Evolutionary conservation across 2,113 vertebrate genomes (phyloP), one percentile per base, ranked within the genome.

Genomic region (Brienomyrus longianalis): DNA sequence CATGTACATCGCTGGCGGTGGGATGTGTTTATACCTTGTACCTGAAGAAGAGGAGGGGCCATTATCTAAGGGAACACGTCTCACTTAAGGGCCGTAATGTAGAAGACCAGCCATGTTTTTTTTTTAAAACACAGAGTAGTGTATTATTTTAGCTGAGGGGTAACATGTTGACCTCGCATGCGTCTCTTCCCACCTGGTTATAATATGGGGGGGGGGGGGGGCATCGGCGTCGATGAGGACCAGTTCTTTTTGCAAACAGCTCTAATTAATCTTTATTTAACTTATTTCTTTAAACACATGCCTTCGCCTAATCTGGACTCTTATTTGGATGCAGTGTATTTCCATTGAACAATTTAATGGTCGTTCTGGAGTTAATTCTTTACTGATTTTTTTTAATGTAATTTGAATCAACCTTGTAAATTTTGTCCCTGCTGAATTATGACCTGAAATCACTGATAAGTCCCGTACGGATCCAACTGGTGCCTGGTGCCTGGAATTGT

Each of bases 401-500:
- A 90, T 84, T 89, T 92, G 90, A 92, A 92, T 92, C 88, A 89
- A 87, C 87, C 70, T 31, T 19, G 47, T 88, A 87, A 92, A 52
- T 88, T 80, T 80, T 43, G 85, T 90, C 80, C 89, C 90, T 83
- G 74, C 74, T 92, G 90, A 93, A 91, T 47, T 91, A 92, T 43
- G 56, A 89, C n/a, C 3, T 80, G 50, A 88, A 91, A 90, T 92
- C 91, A 88, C 90, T 91, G 13, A 87, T 80, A 88, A 23, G 91
- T 90, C 89, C 59, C 87, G 7, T n/a, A 89, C 52, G 85, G 85
- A 92, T 92, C 88, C 87, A 47, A 23, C 89, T 52, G 43, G 92
- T 88, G 92, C 92, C 90, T 94, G 93, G 94, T 93, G 93, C 92
- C 88, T 86, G 62, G 52, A 87, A 80, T 48, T n/a, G 83, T 39